Conservation (phyloP, 2,797 vertebrate genomes). For the Bovichtus variegatus region DNA sequence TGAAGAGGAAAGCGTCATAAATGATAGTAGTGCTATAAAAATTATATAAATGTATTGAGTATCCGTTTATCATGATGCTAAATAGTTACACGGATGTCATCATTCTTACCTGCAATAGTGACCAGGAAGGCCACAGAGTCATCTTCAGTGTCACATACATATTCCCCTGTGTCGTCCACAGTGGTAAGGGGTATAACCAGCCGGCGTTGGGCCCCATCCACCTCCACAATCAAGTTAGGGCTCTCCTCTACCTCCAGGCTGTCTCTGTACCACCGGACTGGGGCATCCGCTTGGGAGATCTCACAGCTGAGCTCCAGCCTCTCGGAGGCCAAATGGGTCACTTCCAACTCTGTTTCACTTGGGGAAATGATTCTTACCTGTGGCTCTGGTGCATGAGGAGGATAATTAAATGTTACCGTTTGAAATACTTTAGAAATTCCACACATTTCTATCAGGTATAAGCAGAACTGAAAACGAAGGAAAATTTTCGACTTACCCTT, state of each 20-base stretch:
- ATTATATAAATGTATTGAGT: not conserved
- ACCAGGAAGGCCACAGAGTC: constrained; percentile 91
- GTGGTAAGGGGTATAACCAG: constrained; percentile 86
- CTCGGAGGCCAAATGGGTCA: constrained; percentile 81
- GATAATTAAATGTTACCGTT: not conserved
- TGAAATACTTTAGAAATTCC: not conserved
- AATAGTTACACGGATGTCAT: not conserved
- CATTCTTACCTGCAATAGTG: constrained; percentile 87
- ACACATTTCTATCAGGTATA: not conserved
- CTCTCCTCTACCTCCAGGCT: constrained; percentile 90
- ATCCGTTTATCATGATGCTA: not conserved
- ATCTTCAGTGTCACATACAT: constrained; percentile 92
- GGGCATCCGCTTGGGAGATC: constrained; percentile 82
- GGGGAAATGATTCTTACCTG: constrained; percentile 89
- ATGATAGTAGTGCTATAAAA: not conserved
- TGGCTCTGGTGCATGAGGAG: constrained; percentile 78
- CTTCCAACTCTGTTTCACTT: constrained; percentile 82
- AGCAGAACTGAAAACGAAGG: not conserved
- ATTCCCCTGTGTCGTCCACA: constrained; percentile 90
- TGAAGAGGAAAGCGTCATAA: not conserved
- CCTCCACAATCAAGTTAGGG: constrained; percentile 85
- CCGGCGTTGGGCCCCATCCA: constrained; percentile 80
- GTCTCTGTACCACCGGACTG: constrained; percentile 90
- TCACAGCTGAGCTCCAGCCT: constrained; percentile 90
- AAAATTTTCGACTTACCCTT: constrained; percentile 79